Base-by-base conservation (phyloP, 2,888 invertebrate species). In the Volucella zonaria region DNA sequence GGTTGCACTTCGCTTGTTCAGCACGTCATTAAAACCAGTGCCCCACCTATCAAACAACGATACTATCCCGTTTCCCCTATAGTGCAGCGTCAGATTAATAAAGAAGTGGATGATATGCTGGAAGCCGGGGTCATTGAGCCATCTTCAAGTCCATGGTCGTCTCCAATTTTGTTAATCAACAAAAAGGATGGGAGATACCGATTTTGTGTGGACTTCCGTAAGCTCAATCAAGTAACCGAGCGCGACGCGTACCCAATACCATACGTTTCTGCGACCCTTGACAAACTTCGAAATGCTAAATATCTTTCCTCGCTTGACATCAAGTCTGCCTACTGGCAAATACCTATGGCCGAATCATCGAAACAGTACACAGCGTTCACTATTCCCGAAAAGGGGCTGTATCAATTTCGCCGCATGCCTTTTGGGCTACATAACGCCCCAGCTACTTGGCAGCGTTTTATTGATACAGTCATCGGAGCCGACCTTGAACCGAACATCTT, bases 61-160 rank as follows among this genome's bases (percentile, higher is more conserved):
- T 87, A 88, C 23, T 89, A 88, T 64, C 88, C 87, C 0, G 87
- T 89, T 0, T 88, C 88, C 0, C 88, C 87, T 0, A 67, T 66
- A 8, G 61, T 87, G 10, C 87, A 87, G 56, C 74, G 75, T 42
- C 62, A 86, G 6, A 86, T 89, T 12, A 82, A 88, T 59, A 59
- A 68, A 11, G 82, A 87, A 38, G 66, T 88, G 2, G 83, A 87
- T 9, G 74, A 76, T 8, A 88, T 88, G 88, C 51, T 87, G 11
- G 54, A 71, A 11, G 62, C 82, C 42, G 87, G 81, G 4, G 86
- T 88, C 1, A 77, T 89, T 10, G 88, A 89, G 38, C 82, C 82
- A 4, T 88, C 87, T 0, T 61, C 62, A 12, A 87, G 87, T 61
- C 64, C 83, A 8, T 88, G 86, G 74, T 67, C 61, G 4, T 87